phyloP scores from a whole-genome alignment of 2,797 vertebrate genomes.

The Melanotaenia pygmaea region DNA sequence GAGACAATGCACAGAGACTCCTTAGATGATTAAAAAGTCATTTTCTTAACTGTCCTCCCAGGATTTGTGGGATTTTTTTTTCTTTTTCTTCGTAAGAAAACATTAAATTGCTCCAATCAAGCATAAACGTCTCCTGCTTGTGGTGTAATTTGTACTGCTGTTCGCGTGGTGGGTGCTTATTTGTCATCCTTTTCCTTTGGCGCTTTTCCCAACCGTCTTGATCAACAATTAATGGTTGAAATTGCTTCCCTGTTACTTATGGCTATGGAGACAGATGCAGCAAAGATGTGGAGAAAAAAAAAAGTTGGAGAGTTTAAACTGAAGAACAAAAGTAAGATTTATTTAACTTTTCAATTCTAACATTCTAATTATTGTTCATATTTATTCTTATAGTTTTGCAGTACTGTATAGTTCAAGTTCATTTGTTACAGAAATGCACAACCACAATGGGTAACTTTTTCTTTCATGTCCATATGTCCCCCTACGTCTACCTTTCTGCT shows the following conservation, averaged over 20 bases:
- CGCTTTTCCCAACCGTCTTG: constrained; percentile 85
- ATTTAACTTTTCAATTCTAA: constrained; percentile 49
- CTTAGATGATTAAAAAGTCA: constrained; percentile 97
- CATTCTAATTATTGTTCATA: constrained; percentile 34
- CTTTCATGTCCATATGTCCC: constrained; percentile 53
- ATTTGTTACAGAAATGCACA: constrained; percentile 44
- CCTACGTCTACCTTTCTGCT: constrained; percentile 51
- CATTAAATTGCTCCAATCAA: constrained; percentile 97
- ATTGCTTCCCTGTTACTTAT: constrained; percentile 84
- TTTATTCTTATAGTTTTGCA: constrained; percentile 20
- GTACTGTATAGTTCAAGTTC: not conserved
- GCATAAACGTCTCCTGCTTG: constrained; percentile 89
- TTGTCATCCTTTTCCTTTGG: constrained; percentile 90
- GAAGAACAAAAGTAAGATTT: constrained; percentile 52
- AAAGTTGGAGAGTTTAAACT: constrained; percentile 48
- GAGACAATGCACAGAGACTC: constrained; percentile 87
- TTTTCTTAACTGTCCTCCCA: constrained; percentile 98
- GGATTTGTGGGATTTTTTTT: constrained; percentile 84
- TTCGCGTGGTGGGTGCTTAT: constrained; percentile 84
- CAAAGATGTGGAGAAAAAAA: constrained; percentile 44
- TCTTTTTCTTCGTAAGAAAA: constrained; percentile 86
- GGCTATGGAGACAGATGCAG: constrained; percentile 83
- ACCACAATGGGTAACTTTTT: constrained; percentile 23
- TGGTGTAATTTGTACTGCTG: constrained; percentile 89
- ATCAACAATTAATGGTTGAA: constrained; percentile 89